A percentile compares a stretch with the other conserved stretches of the same genome.
Evolutionary conservation across 2,888 invertebrate genomes (phyloP).

Genomic region (Tinea trinotella): DNA sequence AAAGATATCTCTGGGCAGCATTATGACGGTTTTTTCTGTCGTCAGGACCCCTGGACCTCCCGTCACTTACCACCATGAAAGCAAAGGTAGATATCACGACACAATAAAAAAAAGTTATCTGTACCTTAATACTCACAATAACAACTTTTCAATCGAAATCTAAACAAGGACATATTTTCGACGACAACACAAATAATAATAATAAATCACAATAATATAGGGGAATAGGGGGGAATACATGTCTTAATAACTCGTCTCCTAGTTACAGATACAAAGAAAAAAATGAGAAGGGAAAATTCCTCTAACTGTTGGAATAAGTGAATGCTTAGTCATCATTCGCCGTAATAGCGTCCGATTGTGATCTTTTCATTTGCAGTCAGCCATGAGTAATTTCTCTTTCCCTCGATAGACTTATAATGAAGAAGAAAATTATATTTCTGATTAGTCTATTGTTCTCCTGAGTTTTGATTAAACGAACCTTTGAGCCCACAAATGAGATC

Average conservation of each 20-base stretch:
- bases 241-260: constrained; percentile 10
- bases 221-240: constrained; percentile 8
- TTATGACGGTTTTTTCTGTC: no score
- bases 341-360: constrained; percentile 53
- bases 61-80: no score
- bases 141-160: no score
- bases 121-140: no score
- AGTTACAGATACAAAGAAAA: constrained; percentile 16
- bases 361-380: constrained; percentile 64
- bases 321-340: constrained; percentile 40
- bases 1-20: no score
- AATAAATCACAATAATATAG: constrained; percentile 12
- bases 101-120: no score
- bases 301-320: constrained; percentile 27
- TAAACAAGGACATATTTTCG: no score
- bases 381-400: constrained; percentile 46
- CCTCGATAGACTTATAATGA: constrained; percentile 54
- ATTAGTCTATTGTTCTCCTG: constrained; percentile 53
- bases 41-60: no score
- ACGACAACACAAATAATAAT: no score
- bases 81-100: no score
- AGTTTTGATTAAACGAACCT: constrained; percentile 52
- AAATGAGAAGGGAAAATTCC: constrained; percentile 26
- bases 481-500: constrained; percentile 15
- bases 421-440: constrained; percentile 57